phyloP scores from a whole-genome alignment of 2,888 invertebrate species.

The Limnephilus marmoratus region DNA sequence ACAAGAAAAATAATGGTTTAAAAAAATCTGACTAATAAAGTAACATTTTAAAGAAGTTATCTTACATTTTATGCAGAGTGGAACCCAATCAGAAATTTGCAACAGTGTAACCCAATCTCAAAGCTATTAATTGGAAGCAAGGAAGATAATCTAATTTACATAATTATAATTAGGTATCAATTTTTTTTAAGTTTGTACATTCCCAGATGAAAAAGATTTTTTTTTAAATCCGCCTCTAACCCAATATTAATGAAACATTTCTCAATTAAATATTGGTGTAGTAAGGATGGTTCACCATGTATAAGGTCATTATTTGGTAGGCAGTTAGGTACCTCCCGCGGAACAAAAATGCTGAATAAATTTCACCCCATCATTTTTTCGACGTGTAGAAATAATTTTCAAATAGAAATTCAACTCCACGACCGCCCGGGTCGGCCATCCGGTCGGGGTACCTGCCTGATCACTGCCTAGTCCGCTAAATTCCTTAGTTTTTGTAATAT shows the following conservation, averaged over 20 bases:
- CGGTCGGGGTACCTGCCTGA: not conserved
- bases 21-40: not conserved
- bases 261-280: not conserved
- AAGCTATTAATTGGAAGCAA: no score
- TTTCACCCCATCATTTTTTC: not conserved
- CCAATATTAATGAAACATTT: not conserved
- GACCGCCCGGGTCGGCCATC: slow-evolving; percentile 23
- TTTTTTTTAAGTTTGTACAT: not conserved
- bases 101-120: not conserved
- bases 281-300: not conserved
- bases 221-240: not conserved
- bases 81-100: not conserved
- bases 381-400: not conserved
- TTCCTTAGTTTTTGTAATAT: not conserved
- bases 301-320: not conserved
- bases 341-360: slow-evolving; percentile 17
- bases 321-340: not conserved
- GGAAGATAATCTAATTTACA: not conserved
- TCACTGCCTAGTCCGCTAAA: not conserved
- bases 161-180: not conserved
- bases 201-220: not conserved
- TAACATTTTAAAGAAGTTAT: not conserved
- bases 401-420: slow-evolving; percentile 24
- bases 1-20: no score
- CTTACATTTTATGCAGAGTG: no score